phyloP scores from a whole-genome alignment of 1,140 invertebrate genomes.

The Bombus confusus region DNA sequence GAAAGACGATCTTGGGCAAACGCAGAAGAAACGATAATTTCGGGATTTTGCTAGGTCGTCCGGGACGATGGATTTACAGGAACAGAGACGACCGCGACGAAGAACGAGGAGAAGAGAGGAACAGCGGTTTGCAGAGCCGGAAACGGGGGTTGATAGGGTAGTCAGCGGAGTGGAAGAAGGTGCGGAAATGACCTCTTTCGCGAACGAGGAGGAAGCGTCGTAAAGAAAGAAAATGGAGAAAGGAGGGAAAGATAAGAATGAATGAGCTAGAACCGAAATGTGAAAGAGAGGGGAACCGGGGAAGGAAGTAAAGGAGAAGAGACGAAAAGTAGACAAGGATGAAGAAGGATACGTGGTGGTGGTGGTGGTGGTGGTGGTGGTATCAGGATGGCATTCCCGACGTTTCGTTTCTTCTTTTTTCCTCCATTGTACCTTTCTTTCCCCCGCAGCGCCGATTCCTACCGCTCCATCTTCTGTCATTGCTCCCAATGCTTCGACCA shows the following conservation, averaged over 20 bases:
- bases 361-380: constrained; percentile 43
- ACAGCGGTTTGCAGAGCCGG: background rate
- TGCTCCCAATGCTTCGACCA: constrained; percentile 21
- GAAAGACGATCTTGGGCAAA: background rate
- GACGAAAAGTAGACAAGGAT: constrained; percentile 1
- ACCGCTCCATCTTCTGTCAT: constrained; percentile 38
- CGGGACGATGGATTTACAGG: background rate
- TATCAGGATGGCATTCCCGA: constrained; percentile 72
- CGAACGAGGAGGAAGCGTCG: background rate
- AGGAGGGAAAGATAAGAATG: constrained; percentile 10
- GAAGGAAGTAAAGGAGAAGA: background rate
- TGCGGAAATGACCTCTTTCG: background rate
- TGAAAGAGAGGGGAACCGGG: background rate
- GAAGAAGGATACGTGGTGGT: constrained; percentile 33
- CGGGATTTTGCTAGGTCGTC: too few species aligned
- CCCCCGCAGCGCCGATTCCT: constrained; percentile 25
- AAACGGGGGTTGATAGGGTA: background rate
- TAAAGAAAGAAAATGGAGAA: background rate
- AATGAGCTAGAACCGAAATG: background rate
- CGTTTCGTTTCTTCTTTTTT: constrained; percentile 66
- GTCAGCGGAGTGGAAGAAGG: too few species aligned
- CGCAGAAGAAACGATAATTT: too few species aligned
- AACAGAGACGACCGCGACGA: background rate
- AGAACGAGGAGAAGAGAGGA: background rate
- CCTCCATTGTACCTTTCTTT: constrained; percentile 41